Evolutionary conservation across 2,797 vertebrate genomes (phyloP), one percentile per base, ranked within the genome.

Genomic region (Limnodromus scolopaceus): DNA sequence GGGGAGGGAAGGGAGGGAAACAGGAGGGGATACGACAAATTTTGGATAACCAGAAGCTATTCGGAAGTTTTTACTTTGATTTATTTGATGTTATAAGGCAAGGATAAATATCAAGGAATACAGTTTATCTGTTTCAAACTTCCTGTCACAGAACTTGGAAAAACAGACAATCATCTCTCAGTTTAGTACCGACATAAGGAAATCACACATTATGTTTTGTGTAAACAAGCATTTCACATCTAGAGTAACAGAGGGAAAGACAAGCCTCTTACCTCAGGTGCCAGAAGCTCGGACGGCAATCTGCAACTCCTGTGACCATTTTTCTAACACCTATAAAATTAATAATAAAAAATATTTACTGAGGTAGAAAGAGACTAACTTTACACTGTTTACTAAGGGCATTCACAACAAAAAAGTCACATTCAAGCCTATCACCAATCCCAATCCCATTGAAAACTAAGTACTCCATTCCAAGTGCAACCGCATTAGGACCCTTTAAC

Each of bases 1-100:
- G 13, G 12, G 16, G 4, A 8, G 3, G 1, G 3, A 23, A 9
- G 7, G 3, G 9, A 20, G 45, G 22, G 45, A 23, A 46, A 23
- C 5, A 48, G 46, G 46, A 24, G 46, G 1, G 4, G 23, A 7
- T 28, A 61, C 39, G 7, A 66, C 5, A 46, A n/a, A 28, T 48
- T 76, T 45, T 43, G 18, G 9, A 41, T n/a, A 89, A 72, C 2
- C 28, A 69, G 66, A 87, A 82, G 16, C 32, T 36, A 71, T 27
- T 28, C 22, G 6, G 27, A 81, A 53, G 43, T 22, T 66, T 60
- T 43, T 19, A 32, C 41, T 76, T 76, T 30, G 3, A 39, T 82
- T 71, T 66, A 53, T 57, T 87, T 9, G 36, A 16, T 34, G 28
- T 16, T 48, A 11, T 16, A 48, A 45, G 30, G 20, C 23, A 39